Evolutionary conservation across 2,113 vertebrate species (phyloP), one percentile per base, ranked within the genome.

Genomic region (Chitala chitala): DNA sequence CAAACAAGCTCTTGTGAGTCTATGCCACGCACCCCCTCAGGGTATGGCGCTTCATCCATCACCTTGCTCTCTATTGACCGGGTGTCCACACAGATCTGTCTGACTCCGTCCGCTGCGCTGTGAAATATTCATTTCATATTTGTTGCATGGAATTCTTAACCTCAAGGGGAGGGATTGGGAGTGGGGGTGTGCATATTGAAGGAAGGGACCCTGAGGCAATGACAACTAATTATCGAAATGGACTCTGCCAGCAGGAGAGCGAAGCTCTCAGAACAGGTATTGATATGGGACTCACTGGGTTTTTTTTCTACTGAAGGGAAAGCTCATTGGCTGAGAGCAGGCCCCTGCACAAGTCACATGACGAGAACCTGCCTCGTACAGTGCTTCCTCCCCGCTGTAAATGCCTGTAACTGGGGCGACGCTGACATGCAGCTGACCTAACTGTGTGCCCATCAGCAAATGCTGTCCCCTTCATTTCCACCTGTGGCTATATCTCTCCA

Each of bases 61-160:
- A 86, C 86, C 86, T 84, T 86, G 65, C 78, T 78, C 81, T 77
- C 77, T 90, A 90, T 90, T 92, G 90, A 89, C 73, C 71, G 79
- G 71, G 84, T 83, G 86, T 90, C 90, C 78, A 85, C 85, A 88
- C 81, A 79, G 81, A 91, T 90, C 87, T 90, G 87, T 82, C 78
- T 87, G 84, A 86, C 64, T 51, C 76, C 76, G 31, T 53, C 75
- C 82, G 76, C 81, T 79, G 82, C 70, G 58, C 76, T 76, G 84
- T 88, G 79, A 84, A 89, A 88, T 90, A 87, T 90, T 86, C 76
- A 87, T 89, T 87, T 85, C 79, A 78, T 83, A 81, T 87, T 86
- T 74, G 80, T 77, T 81, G 70, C 80, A 79, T 77, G 77, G 77
- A 80, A 72, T 76, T 82, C 42, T 55, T 53, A 42, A 71, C 76